Percentiles rank a stretch among this genome's conserved stretches.
Conservation (phyloP, 2,113 vertebrate genomes). For the Orcinus orca region DNA sequence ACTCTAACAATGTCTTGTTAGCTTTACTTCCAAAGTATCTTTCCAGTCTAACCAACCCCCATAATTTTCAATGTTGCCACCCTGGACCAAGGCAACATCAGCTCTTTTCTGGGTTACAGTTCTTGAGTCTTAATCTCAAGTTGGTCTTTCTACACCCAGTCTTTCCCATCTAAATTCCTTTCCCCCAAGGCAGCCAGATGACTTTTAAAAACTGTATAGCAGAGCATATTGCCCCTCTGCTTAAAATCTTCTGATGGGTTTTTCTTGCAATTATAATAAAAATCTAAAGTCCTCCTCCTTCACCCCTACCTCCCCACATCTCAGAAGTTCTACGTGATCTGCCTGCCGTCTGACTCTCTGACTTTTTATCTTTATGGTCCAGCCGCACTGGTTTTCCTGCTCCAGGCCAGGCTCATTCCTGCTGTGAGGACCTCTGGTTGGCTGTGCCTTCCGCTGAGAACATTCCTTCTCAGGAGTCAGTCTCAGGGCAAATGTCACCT, state of each 20-base stretch:
- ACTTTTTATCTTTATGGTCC: neutral
- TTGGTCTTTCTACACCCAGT: neutral
- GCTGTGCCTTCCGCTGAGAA: neutral
- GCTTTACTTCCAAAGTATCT: neutral
- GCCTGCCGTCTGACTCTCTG: neutral
- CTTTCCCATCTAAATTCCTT: neutral
- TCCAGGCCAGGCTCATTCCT: no score
- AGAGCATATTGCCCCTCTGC: neutral
- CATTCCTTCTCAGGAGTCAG: neutral
- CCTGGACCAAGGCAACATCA: neutral
- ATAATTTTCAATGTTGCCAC: neutral
- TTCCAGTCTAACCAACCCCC: neutral
- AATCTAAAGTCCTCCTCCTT: neutral
- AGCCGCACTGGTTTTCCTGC: neutral
- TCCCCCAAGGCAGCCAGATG: neutral
- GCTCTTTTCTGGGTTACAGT: neutral
- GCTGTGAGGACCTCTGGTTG: no score
- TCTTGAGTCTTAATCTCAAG: neutral
- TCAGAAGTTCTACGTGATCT: neutral
- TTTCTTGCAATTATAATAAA: neutral
- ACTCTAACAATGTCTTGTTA: neutral
- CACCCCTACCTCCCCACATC: fast-evolving
- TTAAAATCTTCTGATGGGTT: neutral
- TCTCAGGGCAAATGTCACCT: neutral
- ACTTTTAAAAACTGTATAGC: neutral